Conservation (phyloP, 2,113 vertebrate genomes). For the Lucifuga dentata region DNA sequence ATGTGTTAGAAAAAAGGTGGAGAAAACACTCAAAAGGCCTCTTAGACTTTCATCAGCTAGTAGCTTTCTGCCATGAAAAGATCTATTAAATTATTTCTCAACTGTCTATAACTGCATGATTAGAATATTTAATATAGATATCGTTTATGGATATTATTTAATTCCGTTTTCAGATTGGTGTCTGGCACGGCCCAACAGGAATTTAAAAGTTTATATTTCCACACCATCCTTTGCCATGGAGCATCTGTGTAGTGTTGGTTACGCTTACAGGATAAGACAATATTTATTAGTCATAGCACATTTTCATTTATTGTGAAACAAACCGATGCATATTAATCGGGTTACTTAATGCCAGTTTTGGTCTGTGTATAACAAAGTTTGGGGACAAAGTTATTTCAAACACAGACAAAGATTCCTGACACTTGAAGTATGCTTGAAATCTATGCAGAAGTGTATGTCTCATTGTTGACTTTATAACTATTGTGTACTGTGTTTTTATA, state of each 20-base stretch:
- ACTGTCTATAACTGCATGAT: slow-evolving; percentile 79
- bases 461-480: slow-evolving; percentile 53
- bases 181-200: slow-evolving; percentile 33
- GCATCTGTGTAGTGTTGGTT: not conserved
- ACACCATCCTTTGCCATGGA: slow-evolving; percentile 12
- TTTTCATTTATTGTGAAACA: slow-evolving; percentile 62
- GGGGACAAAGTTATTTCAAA: slow-evolving; percentile 29
- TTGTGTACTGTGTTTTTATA: slow-evolving; percentile 73
- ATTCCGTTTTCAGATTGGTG: slow-evolving; percentile 48
- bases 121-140: slow-evolving; percentile 75
- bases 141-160: slow-evolving; percentile 70
- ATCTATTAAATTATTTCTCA: slow-evolving; percentile 81
- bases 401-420: slow-evolving; percentile 73
- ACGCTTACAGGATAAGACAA: slow-evolving; percentile 43
- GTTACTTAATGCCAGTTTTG: slow-evolving; percentile 42
- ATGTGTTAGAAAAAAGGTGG: slow-evolving; percentile 11
- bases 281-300: slow-evolving; percentile 79
- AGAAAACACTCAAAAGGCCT: not conserved
- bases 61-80: slow-evolving; percentile 29
- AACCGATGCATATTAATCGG: slow-evolving; percentile 34
- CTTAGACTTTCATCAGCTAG: not conserved
- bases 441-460: slow-evolving; percentile 73
- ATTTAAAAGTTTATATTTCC: slow-evolving; percentile 7
- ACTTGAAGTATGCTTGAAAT: slow-evolving; percentile 81
- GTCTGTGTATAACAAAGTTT: slow-evolving; percentile 40